phyloP scores from a whole-genome alignment of 2,888 invertebrate genomes.

The Criorhina ranunculi region DNA sequence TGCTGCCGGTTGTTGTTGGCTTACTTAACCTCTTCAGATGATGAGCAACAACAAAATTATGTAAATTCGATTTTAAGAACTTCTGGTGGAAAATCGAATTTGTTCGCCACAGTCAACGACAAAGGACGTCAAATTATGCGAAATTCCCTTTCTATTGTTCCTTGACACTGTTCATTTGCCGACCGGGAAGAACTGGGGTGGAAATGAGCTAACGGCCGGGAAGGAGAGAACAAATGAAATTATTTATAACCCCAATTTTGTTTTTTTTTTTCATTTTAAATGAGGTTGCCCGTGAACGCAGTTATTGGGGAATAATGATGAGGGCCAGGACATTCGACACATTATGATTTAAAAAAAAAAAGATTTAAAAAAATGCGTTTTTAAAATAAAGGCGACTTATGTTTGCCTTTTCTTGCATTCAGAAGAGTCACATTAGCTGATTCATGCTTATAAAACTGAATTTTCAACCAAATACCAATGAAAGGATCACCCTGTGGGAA shows the following conservation, averaged over 20 bases:
- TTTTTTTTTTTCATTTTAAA: conserved; percentile 38
- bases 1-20: conserved; percentile 72
- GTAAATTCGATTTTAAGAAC: conserved; percentile 75
- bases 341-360: neutral
- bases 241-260: conserved; percentile 68
- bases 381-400: no score
- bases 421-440: no score
- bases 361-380: neutral
- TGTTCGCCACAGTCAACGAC: conserved; percentile 66
- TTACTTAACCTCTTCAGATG: conserved; percentile 76
- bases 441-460: no score
- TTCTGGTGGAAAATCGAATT: conserved; percentile 76
- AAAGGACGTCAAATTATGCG: conserved; percentile 66
- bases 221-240: conserved; percentile 50
- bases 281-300: conserved; percentile 26
- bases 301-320: neutral
- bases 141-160: conserved; percentile 51
- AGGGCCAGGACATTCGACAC: neutral
- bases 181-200: conserved; percentile 42
- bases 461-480: no score
- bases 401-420: no score
- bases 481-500: no score
- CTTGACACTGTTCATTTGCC: conserved; percentile 61
- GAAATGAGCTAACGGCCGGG: conserved; percentile 14
- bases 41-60: conserved; percentile 74